Percentiles rank a stretch among this genome's conserved stretches.
Evolutionary conservation across 1,140 invertebrate species (phyloP).

Genomic region (Drosophila leontia): DNA sequence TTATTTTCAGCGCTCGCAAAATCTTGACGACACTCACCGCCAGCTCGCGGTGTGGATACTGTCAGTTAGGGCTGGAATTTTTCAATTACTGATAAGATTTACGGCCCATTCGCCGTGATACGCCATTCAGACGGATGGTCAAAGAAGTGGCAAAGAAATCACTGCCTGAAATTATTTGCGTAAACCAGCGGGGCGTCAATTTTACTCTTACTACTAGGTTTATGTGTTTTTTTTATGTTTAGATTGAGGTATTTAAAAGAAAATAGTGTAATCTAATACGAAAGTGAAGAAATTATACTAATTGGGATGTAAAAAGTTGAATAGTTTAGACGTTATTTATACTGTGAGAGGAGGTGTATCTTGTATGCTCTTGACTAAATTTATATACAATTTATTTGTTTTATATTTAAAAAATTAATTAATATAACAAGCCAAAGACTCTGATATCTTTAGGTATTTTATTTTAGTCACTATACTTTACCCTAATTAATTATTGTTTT

Average conservation of each 20-base stretch:
- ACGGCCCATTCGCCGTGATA: conserved; percentile 48
- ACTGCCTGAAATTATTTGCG: conserved; percentile 3
- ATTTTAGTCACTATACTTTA: neutral
- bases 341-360: neutral
- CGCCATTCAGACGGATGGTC: conserved; percentile 12
- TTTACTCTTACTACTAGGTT: conserved; percentile 4
- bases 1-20: conserved; percentile 55
- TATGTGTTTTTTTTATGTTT: neutral
- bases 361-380: neutral
- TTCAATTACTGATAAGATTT: conserved; percentile 63
- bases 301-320: neutral
- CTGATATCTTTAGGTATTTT: accelerated
- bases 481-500: neutral
- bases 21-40: conserved; percentile 60
- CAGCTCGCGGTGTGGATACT: conserved; percentile 52
- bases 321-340: neutral
- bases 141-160: conserved; percentile 26
- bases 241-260: neutral
- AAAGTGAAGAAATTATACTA: neutral
- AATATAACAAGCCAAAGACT: too few relatives aligned
- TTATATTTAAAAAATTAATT: neutral
- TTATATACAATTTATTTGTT: neutral
- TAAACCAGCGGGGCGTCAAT: neutral
- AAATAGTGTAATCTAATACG: conserved; percentile 2
- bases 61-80: conserved; percentile 67